Conservation (phyloP, 2,797 vertebrate species). For the Vireo griseus region DNA sequence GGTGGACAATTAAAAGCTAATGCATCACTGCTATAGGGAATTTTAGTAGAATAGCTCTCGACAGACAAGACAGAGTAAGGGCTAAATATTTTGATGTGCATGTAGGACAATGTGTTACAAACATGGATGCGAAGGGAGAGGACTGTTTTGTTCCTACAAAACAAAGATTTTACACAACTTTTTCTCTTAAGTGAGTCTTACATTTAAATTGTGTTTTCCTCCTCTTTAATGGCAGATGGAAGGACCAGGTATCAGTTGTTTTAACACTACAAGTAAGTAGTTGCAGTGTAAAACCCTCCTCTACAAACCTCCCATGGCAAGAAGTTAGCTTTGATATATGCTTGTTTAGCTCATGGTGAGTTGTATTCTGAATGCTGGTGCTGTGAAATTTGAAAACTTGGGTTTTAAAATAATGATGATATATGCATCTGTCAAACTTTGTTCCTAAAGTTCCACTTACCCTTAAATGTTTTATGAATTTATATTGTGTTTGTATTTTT, state of each 20-base stretch:
- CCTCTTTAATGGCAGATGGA: neutral
- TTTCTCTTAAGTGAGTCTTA: neutral
- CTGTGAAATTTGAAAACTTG: neutral
- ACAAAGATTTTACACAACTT: neutral
- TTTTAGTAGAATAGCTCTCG: neutral
- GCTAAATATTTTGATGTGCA: neutral
- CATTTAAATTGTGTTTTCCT: neutral
- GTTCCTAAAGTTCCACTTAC: neutral
- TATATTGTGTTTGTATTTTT: neutral
- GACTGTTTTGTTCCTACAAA: neutral
- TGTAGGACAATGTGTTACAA: neutral
- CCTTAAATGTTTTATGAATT: neutral
- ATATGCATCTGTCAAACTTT: neutral
- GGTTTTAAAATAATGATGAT: neutral
- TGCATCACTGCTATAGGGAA: neutral
- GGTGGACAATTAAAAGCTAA: neutral
- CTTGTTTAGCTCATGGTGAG: neutral
- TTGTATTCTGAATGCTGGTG: neutral
- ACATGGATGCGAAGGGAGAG: neutral
- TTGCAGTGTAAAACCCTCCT: neutral
- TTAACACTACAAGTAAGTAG: neutral
- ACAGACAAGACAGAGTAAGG: neutral
- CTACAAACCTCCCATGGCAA: accelerated
- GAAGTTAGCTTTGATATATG: neutral
- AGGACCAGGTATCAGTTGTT: neutral